Base-by-base conservation (phyloP, 2,888 invertebrate species). In the Cheilosia soror region DNA sequence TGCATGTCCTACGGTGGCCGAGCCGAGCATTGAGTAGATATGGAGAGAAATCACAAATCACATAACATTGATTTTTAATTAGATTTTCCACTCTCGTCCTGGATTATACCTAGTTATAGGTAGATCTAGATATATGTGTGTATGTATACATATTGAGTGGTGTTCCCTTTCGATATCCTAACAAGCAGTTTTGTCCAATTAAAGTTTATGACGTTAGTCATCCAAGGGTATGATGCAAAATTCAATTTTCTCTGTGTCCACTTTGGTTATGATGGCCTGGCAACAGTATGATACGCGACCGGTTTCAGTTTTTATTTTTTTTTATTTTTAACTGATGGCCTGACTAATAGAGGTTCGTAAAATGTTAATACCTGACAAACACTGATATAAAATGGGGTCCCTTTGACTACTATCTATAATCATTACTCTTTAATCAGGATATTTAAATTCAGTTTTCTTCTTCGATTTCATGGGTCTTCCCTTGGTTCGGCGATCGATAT, bases 11-110 rank as follows among this genome's bases (percentile, higher is more conserved):
- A 60, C 53, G 65, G 78, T 13, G n/a, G 27, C 15, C 25, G 40
- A 37, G 33, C 29, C 42, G 7, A 55, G 11, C 20, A 58, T 13
- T 53, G 9, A 49, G 20, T 25, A 29, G 40, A 31, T 5, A 13
- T 15, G 27, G 42, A 72, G 51, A 42, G 5, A 47, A 82, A 71
- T 82, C 82, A 78, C 72, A 83, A 78, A 83, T 83, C 82, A 77
- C 82, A 82, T 77, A 78, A 72, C 72, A 83, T 83, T 66, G 82
- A 83, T 83, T 78, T 83, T 78, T 83, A 83, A 83, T 83, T 77
- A 77, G 82, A 83, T 83, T 83, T 82, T 77, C 62, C 77, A 82
- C 72, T 82, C 77, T 77, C 82, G 62, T 77, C 77, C 82, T 63
- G 77, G 77, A 71, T 69, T 82, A 71, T 66, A 33, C 44, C 20